Percentiles rank a stretch among this genome's conserved stretches.
Evolutionary conservation across 1,140 invertebrate genomes (phyloP).

Genomic region (Diuraphis noxia): DNA sequence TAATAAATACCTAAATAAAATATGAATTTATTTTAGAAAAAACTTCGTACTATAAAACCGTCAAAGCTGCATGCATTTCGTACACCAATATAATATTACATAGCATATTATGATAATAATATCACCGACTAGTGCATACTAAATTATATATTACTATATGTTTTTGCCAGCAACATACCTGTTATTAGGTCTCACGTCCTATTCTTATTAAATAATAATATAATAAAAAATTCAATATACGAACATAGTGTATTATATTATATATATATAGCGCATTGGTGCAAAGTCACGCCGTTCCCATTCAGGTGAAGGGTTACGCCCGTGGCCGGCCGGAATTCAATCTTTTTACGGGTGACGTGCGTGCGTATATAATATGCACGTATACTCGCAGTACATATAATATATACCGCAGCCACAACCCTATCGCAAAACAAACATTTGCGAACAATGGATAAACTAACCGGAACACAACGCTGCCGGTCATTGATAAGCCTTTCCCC

Average conservation of each 20-base stretch:
- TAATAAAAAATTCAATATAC: neutral
- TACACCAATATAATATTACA: no score
- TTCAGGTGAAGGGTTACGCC: neutral
- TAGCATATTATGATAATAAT: neutral
- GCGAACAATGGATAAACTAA: constrained; percentile 45
- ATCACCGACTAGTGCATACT: neutral
- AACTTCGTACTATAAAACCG: neutral
- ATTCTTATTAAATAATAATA: neutral
- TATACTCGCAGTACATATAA: neutral
- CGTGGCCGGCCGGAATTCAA: constrained; percentile 21
- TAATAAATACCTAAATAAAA: no score
- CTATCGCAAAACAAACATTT: constrained; percentile 38
- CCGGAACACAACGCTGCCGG: constrained; percentile 50
- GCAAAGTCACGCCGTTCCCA: neutral
- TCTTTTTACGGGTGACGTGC: constrained; percentile 30
- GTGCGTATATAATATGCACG: no score
- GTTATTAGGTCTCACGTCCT: neutral
- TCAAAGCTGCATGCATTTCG: neutral
- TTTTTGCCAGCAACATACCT: neutral
- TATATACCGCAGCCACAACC: neutral
- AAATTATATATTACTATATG: neutral
- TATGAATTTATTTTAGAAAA: neutral
- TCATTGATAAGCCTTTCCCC: constrained; percentile 44
- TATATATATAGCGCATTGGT: neutral
- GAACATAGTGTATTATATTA: neutral